These are phyloP conservation scores for Halcyon smyrnensis DNA, from an alignment of 2,797 vertebrate species.

Conservation along the genomic window DNA sequence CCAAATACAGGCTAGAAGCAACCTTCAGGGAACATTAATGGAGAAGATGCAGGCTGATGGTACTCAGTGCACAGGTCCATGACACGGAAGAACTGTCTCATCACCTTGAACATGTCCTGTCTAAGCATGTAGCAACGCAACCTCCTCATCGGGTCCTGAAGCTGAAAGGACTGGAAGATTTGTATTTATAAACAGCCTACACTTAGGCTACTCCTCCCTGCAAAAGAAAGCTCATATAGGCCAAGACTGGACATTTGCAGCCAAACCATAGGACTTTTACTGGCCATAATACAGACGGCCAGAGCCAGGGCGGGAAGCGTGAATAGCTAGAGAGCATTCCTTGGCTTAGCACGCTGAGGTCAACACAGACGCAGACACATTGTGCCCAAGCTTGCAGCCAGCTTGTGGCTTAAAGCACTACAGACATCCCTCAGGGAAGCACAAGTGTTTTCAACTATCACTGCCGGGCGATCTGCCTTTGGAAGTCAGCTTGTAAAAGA, in stretches of 20 bases:
- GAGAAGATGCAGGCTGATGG: neutral
- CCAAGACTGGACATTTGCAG: neutral
- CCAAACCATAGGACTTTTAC: neutral
- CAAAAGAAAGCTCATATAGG: neutral
- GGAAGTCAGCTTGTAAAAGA: neutral
- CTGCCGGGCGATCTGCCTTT: neutral
- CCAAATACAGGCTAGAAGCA: neutral
- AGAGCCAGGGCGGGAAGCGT: neutral
- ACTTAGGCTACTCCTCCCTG: neutral
- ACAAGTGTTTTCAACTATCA: neutral
- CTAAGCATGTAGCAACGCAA: neutral
- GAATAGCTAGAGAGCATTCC: neutral
- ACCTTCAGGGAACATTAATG: neutral
- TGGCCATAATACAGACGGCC: neutral
- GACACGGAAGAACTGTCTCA: neutral
- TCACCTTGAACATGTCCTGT: neutral
- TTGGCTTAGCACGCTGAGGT: neutral
- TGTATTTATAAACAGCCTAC: neutral
- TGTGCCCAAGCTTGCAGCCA: neutral
- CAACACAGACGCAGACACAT: accelerated
- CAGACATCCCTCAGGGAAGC: neutral
- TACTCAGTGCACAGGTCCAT: neutral
- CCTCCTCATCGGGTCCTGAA: neutral
- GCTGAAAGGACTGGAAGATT: neutral
- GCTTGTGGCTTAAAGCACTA: neutral